These are phyloP conservation scores for Neocloeon triangulifer DNA, from an alignment of 1,140 invertebrate genomes.

Conservation along the genomic window DNA sequence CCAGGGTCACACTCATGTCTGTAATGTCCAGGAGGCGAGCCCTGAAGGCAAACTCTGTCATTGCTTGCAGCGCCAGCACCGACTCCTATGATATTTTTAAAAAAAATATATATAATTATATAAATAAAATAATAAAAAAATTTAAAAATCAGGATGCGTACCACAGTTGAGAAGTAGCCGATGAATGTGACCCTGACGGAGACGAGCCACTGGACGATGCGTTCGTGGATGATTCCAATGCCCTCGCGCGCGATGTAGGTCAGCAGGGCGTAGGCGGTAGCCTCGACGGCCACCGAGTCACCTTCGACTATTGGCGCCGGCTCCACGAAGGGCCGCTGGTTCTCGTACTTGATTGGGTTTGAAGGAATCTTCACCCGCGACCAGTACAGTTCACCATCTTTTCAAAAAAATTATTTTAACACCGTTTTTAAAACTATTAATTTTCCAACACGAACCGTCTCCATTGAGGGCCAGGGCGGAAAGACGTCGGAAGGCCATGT, in stretches of 20 bases:
- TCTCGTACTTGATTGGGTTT: conserved; percentile 19
- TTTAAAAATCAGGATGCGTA: conserved; percentile 11
- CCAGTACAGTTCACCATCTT: conserved; percentile 27
- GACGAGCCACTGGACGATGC: conserved; percentile 32
- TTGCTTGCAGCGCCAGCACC: conserved; percentile 29
- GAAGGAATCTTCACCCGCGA: conserved; percentile 15
- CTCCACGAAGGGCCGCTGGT: conserved; percentile 22
- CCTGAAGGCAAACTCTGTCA: conserved; percentile 29
- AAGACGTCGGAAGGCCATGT: conserved; percentile 17
- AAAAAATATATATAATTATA: not conserved
- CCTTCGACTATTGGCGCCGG: conserved; percentile 18
- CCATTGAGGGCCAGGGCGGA: not conserved
- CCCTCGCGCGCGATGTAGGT: conserved; percentile 23
- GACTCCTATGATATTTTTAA: conserved; percentile 23
- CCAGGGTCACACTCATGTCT: conserved; percentile 22
- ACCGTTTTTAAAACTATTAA: not conserved
- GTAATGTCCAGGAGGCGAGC: conserved; percentile 31
- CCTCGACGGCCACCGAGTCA: conserved; percentile 25
- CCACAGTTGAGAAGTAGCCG: conserved; percentile 31
- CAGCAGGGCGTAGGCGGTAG: conserved; percentile 32
- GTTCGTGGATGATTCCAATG: conserved; percentile 16
- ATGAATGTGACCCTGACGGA: conserved; percentile 28
- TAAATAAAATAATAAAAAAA: conserved; percentile 1
- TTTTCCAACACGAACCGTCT: not conserved
- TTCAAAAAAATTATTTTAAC: conserved; percentile 7